Conservation (phyloP, 2,797 vertebrate species). For the Takifugu rubripes region DNA sequence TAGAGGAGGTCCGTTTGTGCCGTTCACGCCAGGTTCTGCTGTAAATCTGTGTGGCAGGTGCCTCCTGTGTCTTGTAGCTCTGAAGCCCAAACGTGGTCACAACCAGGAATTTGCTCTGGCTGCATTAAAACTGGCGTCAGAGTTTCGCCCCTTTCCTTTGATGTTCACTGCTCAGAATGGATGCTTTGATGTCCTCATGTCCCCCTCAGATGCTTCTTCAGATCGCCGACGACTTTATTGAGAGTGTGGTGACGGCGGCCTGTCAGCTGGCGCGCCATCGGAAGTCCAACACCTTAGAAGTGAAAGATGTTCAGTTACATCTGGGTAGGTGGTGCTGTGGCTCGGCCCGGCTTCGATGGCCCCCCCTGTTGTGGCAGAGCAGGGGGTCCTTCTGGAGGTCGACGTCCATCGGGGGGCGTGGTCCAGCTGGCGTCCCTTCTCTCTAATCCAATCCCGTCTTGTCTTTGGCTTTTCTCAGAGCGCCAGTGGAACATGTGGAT, state of each 20-base stretch:
- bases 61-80: neutral
- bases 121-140: conserved; percentile 21
- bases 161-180: neutral
- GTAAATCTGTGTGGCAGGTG: neutral
- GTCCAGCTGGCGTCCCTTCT: no score
- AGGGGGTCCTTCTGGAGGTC: no score
- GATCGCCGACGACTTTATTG: conserved; percentile 97
- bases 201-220: conserved; percentile 91
- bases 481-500: conserved; percentile 99
- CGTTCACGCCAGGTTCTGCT: no score
- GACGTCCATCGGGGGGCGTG: no score
- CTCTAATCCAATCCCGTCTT: no score
- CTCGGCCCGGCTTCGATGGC: no score
- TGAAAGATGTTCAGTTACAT: conserved; percentile 96
- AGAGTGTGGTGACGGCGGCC: conserved; percentile 95
- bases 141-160: conserved; percentile 9
- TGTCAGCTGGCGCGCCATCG: conserved; percentile 96
- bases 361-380: no score
- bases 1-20: conserved; percentile 86
- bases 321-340: conserved; percentile 86
- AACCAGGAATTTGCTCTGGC: conserved; percentile 20
- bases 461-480: conserved; percentile 79
- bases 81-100: no score
- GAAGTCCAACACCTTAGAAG: conserved; percentile 96
- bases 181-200: conserved; percentile 2